Base-by-base conservation (phyloP, 2,797 vertebrate genomes). In the Erpetoichthys calabaricus region DNA sequence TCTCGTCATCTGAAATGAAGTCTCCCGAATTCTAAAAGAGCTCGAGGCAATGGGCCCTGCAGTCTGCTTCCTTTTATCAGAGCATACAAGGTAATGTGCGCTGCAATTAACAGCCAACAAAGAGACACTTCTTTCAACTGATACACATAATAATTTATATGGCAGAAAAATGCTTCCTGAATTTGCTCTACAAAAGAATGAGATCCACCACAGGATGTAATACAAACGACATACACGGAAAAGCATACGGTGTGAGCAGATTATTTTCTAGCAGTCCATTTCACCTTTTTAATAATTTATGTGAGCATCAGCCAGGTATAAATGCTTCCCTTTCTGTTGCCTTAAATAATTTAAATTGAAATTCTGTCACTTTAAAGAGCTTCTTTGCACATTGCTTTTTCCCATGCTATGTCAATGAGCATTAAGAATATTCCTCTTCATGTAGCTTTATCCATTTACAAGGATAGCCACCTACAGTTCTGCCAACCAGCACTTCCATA, bases 301-400 rank as follows among this genome's bases (percentile, higher is more conserved):
- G 69, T 76, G 71, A 77, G 70, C 63, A 63, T 59, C 67, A 69
- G 47, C 63, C 67, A 78, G 76, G 74, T 80, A 79, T 72, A 78
- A 77, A 79, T 70, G 69, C 60, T 60, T 75, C 64, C 66, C 77
- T 69, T 53, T 57, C 55, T 71, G 73, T 73, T 60, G 70, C 67
- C 67, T 79, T 80, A 61, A 65, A 75, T 77, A 83, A 83, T 76
- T n/a, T 68, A 67, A 78, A 69, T 55, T 55, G 62, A 78, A 75
- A 63, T 69, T 64, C 67, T 68, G 70, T 70, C 47, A 65, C 73
- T 75, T 75, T 51, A 45, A 56, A 55, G 5, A 49, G n/a, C n/a
- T n/a, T n/a, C n/a, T n/a, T n/a, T n/a, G n/a, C n/a, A n/a, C n/a
- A n/a, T n/a, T n/a, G n/a, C n/a, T n/a, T n/a, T n/a, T n/a, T n/a